Evolutionary conservation across 2,113 vertebrate genomes (phyloP), one percentile per base, ranked within the genome.

Genomic region (Microtus montanus): DNA sequence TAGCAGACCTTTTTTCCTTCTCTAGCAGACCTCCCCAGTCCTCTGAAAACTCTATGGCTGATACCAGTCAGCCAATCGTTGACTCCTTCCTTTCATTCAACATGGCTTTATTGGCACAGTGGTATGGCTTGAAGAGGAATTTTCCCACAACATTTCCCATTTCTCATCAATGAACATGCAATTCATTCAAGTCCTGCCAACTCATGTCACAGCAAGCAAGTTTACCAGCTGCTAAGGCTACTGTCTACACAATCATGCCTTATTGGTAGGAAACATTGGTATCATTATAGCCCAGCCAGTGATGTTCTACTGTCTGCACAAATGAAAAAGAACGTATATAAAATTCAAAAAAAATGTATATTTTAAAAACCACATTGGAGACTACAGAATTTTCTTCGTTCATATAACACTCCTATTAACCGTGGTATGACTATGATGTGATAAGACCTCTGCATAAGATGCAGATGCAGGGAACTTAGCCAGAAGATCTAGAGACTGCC

Each of bases 141-240:
- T 73, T 9, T 73, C n/a, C 35, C n/a, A 73, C 19, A 73, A 73
- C 70, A 38, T 3, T 22, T 26, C 91, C 89, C 87, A 90, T 87
- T 96, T 95, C 85, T 96, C 89, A 74, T n/a, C 78, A 95, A 64
- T 96, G 95, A 95, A 95, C 92, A 96, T 96, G 90, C 93, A 87
- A 70, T 44, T 93, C 78, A 88, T 77, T 95, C 54, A 92, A 97
- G 91, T 63, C 86, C 90, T 96, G 89, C 96, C 86, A 73, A 84
- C 52, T 85, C 94, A 84, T 64, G 47, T 4, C 66, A 93, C 52
- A 71, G 96, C 78, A 95, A 95, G 58, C 71, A 74, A 44, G 96
- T 17, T 24, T 85, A 97, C 84, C 97, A 96, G 82, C 73, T 89
- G 91, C 77, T 54, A 58, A 96, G 75, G 38, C 38, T 71, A 94